Percentiles rank a stretch among this genome's conserved stretches.
phyloP scores from a whole-genome alignment of 2,888 invertebrate species.

The Cryptocephalus moraei region DNA sequence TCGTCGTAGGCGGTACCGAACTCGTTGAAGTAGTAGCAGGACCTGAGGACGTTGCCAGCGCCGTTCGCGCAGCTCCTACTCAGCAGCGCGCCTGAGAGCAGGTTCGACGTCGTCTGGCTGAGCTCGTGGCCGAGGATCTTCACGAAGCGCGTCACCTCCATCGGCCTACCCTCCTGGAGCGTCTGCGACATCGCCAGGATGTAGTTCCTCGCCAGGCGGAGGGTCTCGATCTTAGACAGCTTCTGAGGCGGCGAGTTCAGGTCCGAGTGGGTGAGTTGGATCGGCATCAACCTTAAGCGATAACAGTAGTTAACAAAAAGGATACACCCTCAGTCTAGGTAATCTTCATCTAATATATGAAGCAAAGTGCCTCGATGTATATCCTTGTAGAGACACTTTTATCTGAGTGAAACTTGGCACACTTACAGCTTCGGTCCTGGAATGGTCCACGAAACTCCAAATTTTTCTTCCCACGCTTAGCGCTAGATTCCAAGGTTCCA shows the following conservation, averaged over 20 bases:
- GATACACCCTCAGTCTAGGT: no score
- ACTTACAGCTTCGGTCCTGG: no score
- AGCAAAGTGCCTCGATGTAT: no score
- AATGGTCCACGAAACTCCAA: no score
- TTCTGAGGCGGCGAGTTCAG: constrained; percentile 33
- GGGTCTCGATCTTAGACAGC: constrained; percentile 47
- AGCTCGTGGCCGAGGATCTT: constrained; percentile 48
- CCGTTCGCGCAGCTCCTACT: constrained; percentile 1
- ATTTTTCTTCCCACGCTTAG: no score
- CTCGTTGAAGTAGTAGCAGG: neutral
- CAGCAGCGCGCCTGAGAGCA: constrained; percentile 37
- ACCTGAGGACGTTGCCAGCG: neutral
- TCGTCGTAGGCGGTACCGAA: neutral
- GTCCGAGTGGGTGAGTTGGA: constrained; percentile 33
- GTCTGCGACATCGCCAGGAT: constrained; percentile 49
- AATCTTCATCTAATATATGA: no score
- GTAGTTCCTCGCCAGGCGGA: constrained; percentile 57
- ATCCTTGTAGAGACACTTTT: no score
- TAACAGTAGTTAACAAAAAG: constrained; percentile 7
- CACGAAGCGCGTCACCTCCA: constrained; percentile 44
- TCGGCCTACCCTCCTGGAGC: constrained; percentile 37
- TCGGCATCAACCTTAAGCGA: constrained; percentile 36
- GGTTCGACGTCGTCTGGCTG: constrained; percentile 54
- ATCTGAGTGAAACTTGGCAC: no score
- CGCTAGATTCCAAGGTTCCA: no score